Percentiles rank a stretch among this genome's conserved stretches.
phyloP scores from a whole-genome alignment of 2,797 vertebrate genomes.

The Falco berigora region DNA sequence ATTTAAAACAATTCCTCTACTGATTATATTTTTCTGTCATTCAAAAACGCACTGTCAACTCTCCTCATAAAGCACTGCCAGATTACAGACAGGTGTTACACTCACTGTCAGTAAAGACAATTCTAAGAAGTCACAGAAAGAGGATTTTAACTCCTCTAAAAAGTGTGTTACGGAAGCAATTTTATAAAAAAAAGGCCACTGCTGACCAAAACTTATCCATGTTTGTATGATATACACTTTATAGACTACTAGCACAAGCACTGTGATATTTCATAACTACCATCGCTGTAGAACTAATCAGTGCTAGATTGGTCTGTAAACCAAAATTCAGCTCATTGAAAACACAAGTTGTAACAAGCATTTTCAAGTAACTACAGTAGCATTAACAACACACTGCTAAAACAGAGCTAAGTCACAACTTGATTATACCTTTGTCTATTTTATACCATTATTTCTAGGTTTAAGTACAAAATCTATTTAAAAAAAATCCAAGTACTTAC shows the following conservation, averaged over 20 bases:
- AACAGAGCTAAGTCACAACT: not conserved
- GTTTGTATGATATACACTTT: not conserved
- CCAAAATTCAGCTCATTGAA: not conserved
- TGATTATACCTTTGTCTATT: not conserved
- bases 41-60: not conserved
- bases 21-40: not conserved
- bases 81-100: not conserved
- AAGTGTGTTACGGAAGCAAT: not conserved
- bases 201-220: not conserved
- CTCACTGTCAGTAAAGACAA: not conserved
- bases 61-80: not conserved
- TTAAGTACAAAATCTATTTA: not conserved
- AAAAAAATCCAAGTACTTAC: slow-evolving; percentile 19
- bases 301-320: not conserved
- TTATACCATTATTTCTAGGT: not conserved
- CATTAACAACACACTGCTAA: not conserved
- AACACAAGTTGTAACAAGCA: not conserved
- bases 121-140: not conserved
- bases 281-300: not conserved
- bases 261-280: not conserved
- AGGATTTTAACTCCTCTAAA: not conserved
- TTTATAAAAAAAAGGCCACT: not conserved
- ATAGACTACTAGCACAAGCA: not conserved
- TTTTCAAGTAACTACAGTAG: not conserved
- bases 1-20: not conserved